Evolutionary conservation across 2,797 vertebrate genomes (phyloP).

Genomic region (Craterocephalus amniculus): DNA sequence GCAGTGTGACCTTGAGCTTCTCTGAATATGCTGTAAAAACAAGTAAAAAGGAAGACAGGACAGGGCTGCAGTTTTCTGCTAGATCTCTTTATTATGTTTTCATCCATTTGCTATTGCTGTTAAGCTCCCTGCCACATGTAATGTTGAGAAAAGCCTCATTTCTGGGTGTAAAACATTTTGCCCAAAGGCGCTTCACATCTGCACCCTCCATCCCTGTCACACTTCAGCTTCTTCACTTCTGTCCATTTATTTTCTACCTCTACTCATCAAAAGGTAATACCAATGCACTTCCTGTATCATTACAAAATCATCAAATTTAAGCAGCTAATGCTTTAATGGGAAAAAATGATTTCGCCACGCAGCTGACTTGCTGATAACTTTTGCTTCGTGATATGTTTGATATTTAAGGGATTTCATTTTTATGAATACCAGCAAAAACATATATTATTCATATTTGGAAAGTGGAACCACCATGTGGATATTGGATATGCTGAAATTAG

Average conservation of each 20-base stretch:
- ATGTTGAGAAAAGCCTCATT: conserved; percentile 65
- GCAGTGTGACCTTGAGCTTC: background rate
- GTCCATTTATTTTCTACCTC: conserved; percentile 9
- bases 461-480: background rate
- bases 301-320: background rate
- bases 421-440: background rate
- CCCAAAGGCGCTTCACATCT: conserved; percentile 20
- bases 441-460: background rate
- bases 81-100: conserved; percentile 63
- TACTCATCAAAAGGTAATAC: conserved; percentile 22
- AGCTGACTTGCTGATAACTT: background rate
- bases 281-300: background rate
- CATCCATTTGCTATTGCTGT: conserved; percentile 61
- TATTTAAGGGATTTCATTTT: conserved; percentile 3
- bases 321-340: background rate
- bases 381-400: conserved; percentile 8
- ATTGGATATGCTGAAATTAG: background rate
- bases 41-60: conserved; percentile 10
- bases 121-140: conserved; percentile 28
- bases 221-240: conserved; percentile 26
- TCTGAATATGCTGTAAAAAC: background rate
- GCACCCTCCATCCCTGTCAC: conserved; percentile 14
- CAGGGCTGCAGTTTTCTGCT: conserved; percentile 24
- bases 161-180: conserved; percentile 18
- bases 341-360: background rate